Percentiles rank a stretch among this genome's conserved stretches.
phyloP scores from a whole-genome alignment of 2,797 vertebrate species.

The Scleropages formosus region DNA sequence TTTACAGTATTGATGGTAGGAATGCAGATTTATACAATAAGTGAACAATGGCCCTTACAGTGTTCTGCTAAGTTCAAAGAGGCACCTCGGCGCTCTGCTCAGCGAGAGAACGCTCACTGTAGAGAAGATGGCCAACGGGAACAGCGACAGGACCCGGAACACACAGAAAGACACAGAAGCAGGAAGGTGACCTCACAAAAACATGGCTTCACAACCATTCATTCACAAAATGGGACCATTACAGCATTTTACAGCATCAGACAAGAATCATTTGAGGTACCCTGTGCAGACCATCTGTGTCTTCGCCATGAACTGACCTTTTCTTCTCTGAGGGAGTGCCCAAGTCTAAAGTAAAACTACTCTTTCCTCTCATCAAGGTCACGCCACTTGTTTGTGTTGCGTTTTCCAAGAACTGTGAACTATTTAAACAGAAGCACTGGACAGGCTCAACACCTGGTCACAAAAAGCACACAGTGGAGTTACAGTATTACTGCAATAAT shows the following conservation, averaged over 20 bases:
- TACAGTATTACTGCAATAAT: constrained; percentile 22
- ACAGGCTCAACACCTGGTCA: neutral
- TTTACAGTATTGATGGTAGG: neutral
- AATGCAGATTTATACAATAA: neutral
- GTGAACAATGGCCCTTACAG: neutral
- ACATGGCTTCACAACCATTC: neutral
- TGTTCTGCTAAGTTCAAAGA: neutral
- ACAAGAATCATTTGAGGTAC: neutral
- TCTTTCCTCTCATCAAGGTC: too few species aligned
- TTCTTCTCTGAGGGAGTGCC: constrained; percentile 12
- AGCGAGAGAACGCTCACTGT: neutral
- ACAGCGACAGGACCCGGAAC: neutral
- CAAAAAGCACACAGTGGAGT: constrained; percentile 16
- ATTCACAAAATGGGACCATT: neutral
- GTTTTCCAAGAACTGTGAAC: constrained; percentile 3
- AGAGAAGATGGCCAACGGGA: neutral
- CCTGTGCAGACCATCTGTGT: neutral
- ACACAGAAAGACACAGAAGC: neutral
- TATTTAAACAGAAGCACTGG: constrained; percentile 14
- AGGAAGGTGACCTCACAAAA: neutral
- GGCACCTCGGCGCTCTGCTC: neutral
- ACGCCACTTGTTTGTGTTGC: neutral
- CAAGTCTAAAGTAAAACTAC: neutral
- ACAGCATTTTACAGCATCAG: neutral
- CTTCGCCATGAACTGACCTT: neutral